These are phyloP conservation scores for Sogatella furcifera DNA, from an alignment of 1,140 invertebrate species.

Conservation along the genomic window DNA sequence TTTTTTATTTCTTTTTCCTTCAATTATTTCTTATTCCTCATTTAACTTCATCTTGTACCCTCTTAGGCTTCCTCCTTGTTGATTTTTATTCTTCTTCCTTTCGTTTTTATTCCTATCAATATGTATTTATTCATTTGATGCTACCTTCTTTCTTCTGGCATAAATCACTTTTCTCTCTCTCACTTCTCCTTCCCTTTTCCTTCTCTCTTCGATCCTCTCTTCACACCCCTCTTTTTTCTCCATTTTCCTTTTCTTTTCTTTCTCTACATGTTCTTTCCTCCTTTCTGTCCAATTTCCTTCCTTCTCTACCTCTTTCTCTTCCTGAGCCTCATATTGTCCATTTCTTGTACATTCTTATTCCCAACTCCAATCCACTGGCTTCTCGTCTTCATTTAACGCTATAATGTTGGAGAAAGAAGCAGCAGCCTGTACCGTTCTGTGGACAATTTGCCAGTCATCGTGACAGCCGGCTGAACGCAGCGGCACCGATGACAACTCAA, in stretches of 20 bases:
- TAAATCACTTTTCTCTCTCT: neutral
- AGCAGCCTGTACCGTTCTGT: neutral
- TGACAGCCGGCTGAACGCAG: slow-evolving; percentile 24
- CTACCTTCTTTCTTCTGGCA: slow-evolving; percentile 14
- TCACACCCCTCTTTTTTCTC: neutral
- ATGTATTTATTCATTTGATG: too few species aligned
- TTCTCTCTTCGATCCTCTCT: neutral
- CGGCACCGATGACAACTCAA: slow-evolving; percentile 18
- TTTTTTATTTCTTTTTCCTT: slow-evolving; percentile 4
- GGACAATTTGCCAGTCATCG: neutral
- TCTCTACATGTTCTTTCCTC: neutral
- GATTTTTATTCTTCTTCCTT: too few species aligned
- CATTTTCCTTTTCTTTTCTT: neutral
- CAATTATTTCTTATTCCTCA: slow-evolving; percentile 6
- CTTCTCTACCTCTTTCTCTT: too few species aligned
- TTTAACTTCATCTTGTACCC: neutral
- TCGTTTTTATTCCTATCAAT: neutral
- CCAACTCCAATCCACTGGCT: neutral
- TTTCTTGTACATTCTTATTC: neutral
- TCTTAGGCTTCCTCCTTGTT: neutral
- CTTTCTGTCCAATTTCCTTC: too few species aligned
- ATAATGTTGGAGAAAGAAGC: neutral
- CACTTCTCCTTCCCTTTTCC: slow-evolving; percentile 14
- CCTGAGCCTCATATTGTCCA: too few species aligned
- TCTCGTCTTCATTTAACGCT: neutral